Conservation (phyloP, 1,140 invertebrate species). For the Diorhabda sublineata region DNA sequence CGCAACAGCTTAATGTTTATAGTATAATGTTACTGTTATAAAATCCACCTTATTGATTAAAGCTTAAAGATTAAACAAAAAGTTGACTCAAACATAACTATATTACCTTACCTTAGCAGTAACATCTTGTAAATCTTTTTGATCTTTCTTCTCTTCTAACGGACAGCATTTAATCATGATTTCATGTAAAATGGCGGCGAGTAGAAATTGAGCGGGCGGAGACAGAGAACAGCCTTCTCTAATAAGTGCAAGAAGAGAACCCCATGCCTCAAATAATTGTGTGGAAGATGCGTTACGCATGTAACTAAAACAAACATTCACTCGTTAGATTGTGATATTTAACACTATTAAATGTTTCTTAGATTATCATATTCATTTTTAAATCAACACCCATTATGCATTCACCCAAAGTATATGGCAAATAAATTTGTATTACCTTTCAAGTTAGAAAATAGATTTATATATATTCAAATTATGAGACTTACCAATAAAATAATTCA, state of each 20-base stretch:
- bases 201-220: constrained; percentile 76
- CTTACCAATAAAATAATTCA: constrained; percentile 57
- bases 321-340: too few relatives aligned
- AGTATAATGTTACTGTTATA: too few relatives aligned
- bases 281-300: constrained; percentile 63
- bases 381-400: too few relatives aligned
- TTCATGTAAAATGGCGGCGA: constrained; percentile 78
- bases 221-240: constrained; percentile 67
- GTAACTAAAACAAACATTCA: constrained; percentile 52
- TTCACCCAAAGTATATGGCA: too few relatives aligned
- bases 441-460: not conserved
- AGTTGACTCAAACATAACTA: not conserved
- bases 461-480: constrained; percentile 3
- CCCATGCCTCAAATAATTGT: constrained; percentile 77
- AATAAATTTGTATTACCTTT: too few relatives aligned
- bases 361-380: too few relatives aligned
- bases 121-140: constrained; percentile 81
- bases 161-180: constrained; percentile 78
- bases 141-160: constrained; percentile 62
- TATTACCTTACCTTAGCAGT: constrained; percentile 55
- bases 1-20: too few relatives aligned
- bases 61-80: not conserved
- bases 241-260: constrained; percentile 71
- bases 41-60: too few relatives aligned
- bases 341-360: too few relatives aligned